Evolutionary conservation across 2,888 invertebrate genomes (phyloP).

Genomic region (Didymodactylos carnosus): DNA sequence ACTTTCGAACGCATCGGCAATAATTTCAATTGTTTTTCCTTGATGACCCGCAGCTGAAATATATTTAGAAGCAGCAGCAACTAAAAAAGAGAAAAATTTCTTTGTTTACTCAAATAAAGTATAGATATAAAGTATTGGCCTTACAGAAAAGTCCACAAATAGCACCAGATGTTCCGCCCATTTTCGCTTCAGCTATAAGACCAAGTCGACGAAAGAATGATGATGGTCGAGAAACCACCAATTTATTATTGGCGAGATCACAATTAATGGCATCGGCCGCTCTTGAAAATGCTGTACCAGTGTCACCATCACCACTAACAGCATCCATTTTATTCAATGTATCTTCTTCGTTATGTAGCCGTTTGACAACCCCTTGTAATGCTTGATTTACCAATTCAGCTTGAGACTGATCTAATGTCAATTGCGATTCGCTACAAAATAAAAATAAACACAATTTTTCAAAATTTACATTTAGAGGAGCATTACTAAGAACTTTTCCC

Average conservation of each 20-base stretch:
- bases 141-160: too few species aligned
- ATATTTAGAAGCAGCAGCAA: not conserved
- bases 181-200: not conserved
- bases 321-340: constrained; percentile 46
- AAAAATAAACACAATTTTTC: too few species aligned
- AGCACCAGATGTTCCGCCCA: constrained; percentile 3
- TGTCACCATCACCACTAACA: constrained; percentile 54
- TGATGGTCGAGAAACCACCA: not conserved
- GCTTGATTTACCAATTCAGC: not conserved
- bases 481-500: too few species aligned
- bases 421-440: not conserved
- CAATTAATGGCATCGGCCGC: constrained; percentile 38
- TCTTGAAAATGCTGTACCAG: constrained; percentile 46
- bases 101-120: not conserved
- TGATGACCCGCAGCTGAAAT: not conserved
- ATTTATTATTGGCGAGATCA: not conserved
- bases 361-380: constrained; percentile 29
- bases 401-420: not conserved
- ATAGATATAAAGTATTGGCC: not conserved
- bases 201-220: constrained; percentile 1
- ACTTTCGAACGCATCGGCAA: not conserved
- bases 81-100: not conserved
- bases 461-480: too few species aligned
- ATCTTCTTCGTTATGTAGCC: constrained; percentile 43
- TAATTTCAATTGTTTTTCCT: not conserved